These are phyloP conservation scores for Rattus rattus DNA, from an alignment of 2,113 vertebrate species.

Conservation along the genomic window DNA sequence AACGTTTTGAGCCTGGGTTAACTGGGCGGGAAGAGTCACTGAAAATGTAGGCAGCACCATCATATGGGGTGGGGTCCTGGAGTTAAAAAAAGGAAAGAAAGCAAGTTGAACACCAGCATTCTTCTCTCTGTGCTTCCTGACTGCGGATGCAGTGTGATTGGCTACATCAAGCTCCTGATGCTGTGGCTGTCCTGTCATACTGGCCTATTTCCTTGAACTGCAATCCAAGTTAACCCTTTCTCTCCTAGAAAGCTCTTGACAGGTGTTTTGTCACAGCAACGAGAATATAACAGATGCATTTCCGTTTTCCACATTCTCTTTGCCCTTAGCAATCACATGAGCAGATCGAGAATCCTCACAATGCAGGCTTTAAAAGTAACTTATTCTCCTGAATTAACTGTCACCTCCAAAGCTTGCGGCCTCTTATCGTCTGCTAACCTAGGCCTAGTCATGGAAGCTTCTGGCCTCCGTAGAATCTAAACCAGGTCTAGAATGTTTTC, in stretches of 20 bases:
- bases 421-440: too few species aligned
- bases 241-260: background rate
- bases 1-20: background rate
- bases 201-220: background rate
- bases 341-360: background rate
- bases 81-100: background rate
- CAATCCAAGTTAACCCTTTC: background rate
- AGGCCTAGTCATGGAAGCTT: too few species aligned
- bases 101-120: background rate
- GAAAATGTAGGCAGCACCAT: background rate
- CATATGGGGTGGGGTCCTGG: background rate
- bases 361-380: background rate
- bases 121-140: background rate
- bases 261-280: background rate
- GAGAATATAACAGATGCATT: background rate
- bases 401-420: too few species aligned
- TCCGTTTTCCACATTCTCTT: background rate
- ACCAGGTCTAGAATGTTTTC: too few species aligned
- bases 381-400: too few species aligned
- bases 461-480: too few species aligned
- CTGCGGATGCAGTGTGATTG: background rate
- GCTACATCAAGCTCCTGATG: background rate
- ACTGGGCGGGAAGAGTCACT: background rate
- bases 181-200: background rate
- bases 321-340: background rate